These are phyloP conservation scores for Limnothrissa miodon DNA, from an alignment of 2,113 vertebrate species.

Conservation along the genomic window DNA sequence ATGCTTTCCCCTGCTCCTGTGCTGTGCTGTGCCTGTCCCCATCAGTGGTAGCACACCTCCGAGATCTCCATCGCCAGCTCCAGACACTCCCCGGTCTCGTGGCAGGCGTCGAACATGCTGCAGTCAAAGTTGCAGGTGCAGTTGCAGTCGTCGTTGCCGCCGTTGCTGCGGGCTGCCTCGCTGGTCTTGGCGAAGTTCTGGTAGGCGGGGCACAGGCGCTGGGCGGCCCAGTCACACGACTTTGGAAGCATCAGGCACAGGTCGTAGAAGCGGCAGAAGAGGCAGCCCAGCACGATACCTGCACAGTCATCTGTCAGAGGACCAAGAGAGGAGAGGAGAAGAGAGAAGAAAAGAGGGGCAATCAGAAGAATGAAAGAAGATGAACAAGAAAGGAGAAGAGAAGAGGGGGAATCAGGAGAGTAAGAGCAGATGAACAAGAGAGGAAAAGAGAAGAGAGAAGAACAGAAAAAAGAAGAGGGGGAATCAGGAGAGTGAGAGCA, in stretches of 20 bases:
- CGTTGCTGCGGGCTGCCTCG: constrained; percentile 43
- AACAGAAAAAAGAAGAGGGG: no score
- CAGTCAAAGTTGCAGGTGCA: constrained; percentile 62
- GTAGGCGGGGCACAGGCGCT: constrained; percentile 62
- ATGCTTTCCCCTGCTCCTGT: not conserved
- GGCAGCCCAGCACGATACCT: constrained; percentile 68
- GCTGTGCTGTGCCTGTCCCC: not conserved
- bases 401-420: not conserved
- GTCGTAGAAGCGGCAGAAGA: constrained; percentile 74
- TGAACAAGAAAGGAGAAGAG: no score
- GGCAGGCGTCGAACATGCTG: constrained; percentile 58
- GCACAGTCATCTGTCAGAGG: constrained; percentile 67
- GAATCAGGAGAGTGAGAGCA: not conserved
- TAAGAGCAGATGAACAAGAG: not conserved
- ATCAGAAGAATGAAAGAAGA: no score
- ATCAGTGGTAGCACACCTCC: constrained; percentile 71
- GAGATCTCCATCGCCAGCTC: constrained; percentile 78
- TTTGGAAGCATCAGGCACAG: constrained; percentile 63
- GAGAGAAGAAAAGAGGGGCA: no score
- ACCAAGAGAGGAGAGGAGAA: no score
- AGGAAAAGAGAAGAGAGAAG: no score
- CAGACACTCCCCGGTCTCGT: constrained; percentile 70
- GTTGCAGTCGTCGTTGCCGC: constrained; percentile 55
- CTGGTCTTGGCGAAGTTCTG: constrained; percentile 49
- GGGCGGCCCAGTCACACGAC: constrained; percentile 53